Base-by-base conservation (phyloP, 1,140 invertebrate species). In the Lepidurus couesii region DNA sequence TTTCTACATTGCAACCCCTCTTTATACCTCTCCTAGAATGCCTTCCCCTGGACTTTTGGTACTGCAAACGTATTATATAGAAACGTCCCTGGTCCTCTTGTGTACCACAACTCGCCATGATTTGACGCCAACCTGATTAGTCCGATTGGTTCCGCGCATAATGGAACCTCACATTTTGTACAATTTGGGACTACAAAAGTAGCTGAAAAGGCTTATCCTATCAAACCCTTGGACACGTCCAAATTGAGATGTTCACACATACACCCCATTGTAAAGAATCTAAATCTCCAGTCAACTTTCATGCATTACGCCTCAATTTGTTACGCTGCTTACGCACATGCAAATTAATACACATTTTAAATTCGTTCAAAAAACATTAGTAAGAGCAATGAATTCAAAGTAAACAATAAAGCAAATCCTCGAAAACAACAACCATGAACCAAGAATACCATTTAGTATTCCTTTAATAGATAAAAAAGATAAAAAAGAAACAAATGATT, bases 71-170 rank as follows among this genome's bases (percentile, higher is more conserved):
- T 16, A 65, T 65, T 11, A 65, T 65, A 65, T 21, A 65, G 53
- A 65, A 65, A 65, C 7, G 13, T 65, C 13, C 53, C 53, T 65
- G 16, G 16, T 65, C 53, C 21, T 65, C 4, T 65, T 16, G 7
- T 16, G 53, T 21, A 21, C 53, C 53, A 65, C 53, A 65, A 65
- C 21, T 65, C 53, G 53, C 53, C 53, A 16, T 65, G 53, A 65
- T 65, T 65, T 65, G 13, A 65, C 53, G 53, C 53, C 53, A 65
- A 34, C 53, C 53, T 65, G 53, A 65, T 65, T 65, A 65, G 53
- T 65, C n/a, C 13, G 53, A 65, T 65, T 65, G 16, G 53, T 65
- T 65, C 53, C 53, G 21, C 53, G 53, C 53, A 65, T 65, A 65
- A 65, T 65, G 21, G 53, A 65, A 65, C 53, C 53, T 65, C 53